phyloP scores from a whole-genome alignment of 2,113 vertebrate genomes.

The Sylvia atricapilla region DNA sequence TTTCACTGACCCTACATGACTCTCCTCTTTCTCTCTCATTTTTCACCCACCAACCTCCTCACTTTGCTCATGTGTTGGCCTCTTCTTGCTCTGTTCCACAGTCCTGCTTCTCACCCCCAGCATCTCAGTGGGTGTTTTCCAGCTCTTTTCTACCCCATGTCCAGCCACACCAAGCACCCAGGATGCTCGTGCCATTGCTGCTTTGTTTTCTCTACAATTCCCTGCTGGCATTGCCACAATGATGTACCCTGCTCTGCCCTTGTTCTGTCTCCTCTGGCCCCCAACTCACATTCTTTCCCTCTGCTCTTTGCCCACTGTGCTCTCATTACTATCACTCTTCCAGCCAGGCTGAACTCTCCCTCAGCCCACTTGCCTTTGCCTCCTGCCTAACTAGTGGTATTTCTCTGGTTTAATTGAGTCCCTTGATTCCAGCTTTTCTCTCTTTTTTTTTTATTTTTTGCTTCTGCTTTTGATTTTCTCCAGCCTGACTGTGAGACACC shows the following conservation, averaged over 20 bases:
- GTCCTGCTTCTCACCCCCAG: no score
- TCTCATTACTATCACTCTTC: not conserved
- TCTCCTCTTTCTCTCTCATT: not conserved
- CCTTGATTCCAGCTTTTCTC: not conserved
- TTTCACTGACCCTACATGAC: rapidly evolving
- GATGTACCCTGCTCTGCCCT: not conserved
- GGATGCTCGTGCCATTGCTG: rapidly evolving
- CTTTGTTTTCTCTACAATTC: not conserved
- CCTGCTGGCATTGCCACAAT: not conserved
- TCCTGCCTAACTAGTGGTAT: not conserved
- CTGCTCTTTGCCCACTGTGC: not conserved
- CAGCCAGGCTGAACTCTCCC: not conserved
- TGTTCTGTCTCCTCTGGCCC: not conserved
- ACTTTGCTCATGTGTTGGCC: rapidly evolving
- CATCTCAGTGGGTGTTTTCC: not conserved
- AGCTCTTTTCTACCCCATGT: not conserved
- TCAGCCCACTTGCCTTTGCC: not conserved
- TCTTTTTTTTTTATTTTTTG: not conserved
- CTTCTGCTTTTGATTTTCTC: not conserved
- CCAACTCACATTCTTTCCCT: not conserved
- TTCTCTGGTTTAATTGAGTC: not conserved
- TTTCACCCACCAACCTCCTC: no score
- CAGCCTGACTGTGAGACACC: not conserved
- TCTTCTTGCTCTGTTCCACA: not conserved
- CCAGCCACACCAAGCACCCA: not conserved